Base-by-base conservation (phyloP, 2,888 invertebrate genomes). In the Phortica okadai region DNA sequence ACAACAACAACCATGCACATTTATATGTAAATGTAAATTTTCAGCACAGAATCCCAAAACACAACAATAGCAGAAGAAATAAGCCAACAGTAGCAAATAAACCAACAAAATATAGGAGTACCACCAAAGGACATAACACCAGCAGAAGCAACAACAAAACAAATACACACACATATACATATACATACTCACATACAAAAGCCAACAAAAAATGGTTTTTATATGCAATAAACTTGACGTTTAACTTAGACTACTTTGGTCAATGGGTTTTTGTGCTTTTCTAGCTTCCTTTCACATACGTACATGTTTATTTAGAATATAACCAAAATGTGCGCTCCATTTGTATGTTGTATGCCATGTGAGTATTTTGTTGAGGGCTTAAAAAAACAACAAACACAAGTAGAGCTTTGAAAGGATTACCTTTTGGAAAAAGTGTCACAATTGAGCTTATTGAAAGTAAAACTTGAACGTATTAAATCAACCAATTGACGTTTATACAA, bases 161-260 rank as follows among this genome's bases (percentile, higher is more conserved):
- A 50, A 14, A 8, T 2, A 14, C 3, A 50, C 33, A 33, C 33
- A 33, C 33, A 33, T 33, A 33, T n/a, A n/a, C 33, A 33, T 1
- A 33, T 5, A 33, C 33, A 33, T 33, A 33, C 21, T 21, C 33
- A 33, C 33, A 33, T 33, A 33, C 33, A 33, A n/a, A 14, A 1
- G 16, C n/a, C 16, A 56, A 54, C 10, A 56, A 6, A 56, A 56
- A 56, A 7, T 56, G n/a, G 5, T n/a, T n/a, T 62, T 62, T 62
- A 62, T 62, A 62, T 25, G 62, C 6, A 62, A 62, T 62, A 62
- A 62, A 62, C 62, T 62, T 62, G 25, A 25, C 62, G n/a, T 62
- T 62, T 25, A 62, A 62, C 62, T 62, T 62, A 1, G 25, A 62
- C 25, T 62, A 62, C 62, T 25, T 25, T 62, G 25, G 62, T 10